Evolutionary conservation across 2,797 vertebrate species (phyloP).

Genomic region (Echiichthys vipera): DNA sequence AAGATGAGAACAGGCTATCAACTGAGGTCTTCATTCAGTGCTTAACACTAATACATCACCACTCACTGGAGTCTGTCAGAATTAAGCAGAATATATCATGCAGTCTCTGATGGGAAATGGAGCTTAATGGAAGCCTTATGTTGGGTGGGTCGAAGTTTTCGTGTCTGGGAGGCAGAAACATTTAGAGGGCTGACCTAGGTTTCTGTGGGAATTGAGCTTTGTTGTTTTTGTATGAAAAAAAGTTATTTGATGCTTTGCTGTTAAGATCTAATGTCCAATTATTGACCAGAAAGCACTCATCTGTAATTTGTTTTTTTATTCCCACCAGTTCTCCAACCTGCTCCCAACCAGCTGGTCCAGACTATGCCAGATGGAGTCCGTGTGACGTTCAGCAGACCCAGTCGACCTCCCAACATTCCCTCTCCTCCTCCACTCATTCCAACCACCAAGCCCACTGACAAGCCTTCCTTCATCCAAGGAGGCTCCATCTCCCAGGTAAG

Average conservation of each 20-base stretch:
- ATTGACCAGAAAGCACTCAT: not conserved
- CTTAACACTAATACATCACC: constrained; percentile 18
- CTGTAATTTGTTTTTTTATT: constrained; percentile 8
- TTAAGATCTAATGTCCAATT: constrained; percentile 10
- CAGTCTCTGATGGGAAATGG: constrained; percentile 39
- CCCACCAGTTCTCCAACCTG: constrained; percentile 91
- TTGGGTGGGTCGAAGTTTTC: constrained; percentile 12
- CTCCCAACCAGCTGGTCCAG: constrained; percentile 93
- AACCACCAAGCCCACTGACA: constrained; percentile 96
- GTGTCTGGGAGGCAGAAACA: constrained; percentile 15
- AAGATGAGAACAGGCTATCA: constrained; percentile 44
- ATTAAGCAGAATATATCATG: constrained; percentile 39
- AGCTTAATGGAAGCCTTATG: constrained; percentile 19
- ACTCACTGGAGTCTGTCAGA: constrained; percentile 32
- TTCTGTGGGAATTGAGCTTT: not conserved
- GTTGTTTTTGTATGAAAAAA: not conserved
- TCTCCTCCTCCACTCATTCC: constrained; percentile 98
- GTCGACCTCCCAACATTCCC: constrained; percentile 91
- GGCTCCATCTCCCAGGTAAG: constrained; percentile 98
- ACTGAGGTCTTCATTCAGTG: constrained; percentile 30
- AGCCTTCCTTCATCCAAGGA: constrained; percentile 97
- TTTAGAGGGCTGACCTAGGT: constrained; percentile 10
- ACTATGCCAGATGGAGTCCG: constrained; percentile 92
- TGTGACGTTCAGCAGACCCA: constrained; percentile 91
- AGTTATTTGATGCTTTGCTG: not conserved